Percentiles rank a stretch among this genome's conserved stretches.
These are phyloP conservation scores for Maniola jurtina DNA, from an alignment of 1,140 invertebrate genomes.

Conservation along the genomic window DNA sequence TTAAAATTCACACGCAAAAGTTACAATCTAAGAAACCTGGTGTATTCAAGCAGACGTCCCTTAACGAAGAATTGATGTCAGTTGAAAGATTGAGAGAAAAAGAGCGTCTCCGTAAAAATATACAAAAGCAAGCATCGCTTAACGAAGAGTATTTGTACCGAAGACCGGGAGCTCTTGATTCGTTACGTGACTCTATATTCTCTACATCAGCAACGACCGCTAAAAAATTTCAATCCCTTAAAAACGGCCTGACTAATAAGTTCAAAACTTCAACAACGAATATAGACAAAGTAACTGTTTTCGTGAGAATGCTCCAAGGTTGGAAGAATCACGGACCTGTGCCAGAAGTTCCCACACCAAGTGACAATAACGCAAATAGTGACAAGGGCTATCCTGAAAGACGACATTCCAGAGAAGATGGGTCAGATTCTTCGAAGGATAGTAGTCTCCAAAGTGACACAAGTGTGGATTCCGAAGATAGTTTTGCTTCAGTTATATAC, in stretches of 20 bases:
- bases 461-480: slow-evolving; percentile 95
- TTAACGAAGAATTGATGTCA: slow-evolving; percentile 94
- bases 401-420: slow-evolving; percentile 83
- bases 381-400: slow-evolving; percentile 63
- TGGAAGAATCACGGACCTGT: slow-evolving; percentile 82
- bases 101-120: slow-evolving; percentile 89
- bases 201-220: slow-evolving; percentile 84
- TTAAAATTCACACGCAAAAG: slow-evolving; percentile 75
- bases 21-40: slow-evolving; percentile 78
- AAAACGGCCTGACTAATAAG: slow-evolving; percentile 89
- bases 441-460: slow-evolving; percentile 95
- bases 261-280: slow-evolving; percentile 89
- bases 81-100: slow-evolving; percentile 90
- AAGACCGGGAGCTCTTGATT: slow-evolving; percentile 83
- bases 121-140: slow-evolving; percentile 92
- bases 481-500: slow-evolving; percentile 94
- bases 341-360: slow-evolving; percentile 71
- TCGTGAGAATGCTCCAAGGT: slow-evolving; percentile 87
- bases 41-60: slow-evolving; percentile 91
- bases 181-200: slow-evolving; percentile 86
- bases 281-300: slow-evolving; percentile 88
- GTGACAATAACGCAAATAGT: slow-evolving; percentile 59
- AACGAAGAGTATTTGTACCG: slow-evolving; percentile 92
- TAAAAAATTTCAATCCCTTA: slow-evolving; percentile 90
- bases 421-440: slow-evolving; percentile 94